Evolutionary conservation across 92 coral and sea anemone genomes (phyloP), one percentile per base, ranked within the genome.

Genomic region (Pocillopora grandis): DNA sequence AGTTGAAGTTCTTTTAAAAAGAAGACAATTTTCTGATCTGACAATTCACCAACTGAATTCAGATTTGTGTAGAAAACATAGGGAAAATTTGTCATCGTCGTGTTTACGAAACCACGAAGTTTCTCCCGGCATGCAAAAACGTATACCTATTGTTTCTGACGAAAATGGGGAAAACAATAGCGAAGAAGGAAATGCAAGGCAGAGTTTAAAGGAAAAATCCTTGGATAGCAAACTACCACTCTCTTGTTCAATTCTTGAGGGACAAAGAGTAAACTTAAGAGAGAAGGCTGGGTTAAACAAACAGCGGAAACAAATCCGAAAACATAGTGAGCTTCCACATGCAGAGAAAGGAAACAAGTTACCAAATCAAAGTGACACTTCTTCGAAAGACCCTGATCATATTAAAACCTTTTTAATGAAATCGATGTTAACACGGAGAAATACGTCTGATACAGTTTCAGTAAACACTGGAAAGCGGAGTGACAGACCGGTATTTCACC

Each of bases 401-500:
- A 12, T 58, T 56, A 58, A 65, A 57, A 84, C 17, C 58, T 14
- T 23, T 33, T 75, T 61, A 20, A 61, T 12, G 52, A 75, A 42
- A 14, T 58, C 66, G 35, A 48, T 42, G 48, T 55, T n/a, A 36
- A 72, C 56, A 23, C 67, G 57, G 75, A 62, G 75, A 15, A 66
- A 1, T 13, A 15, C 15, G 33, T 55, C 63, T 19, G 55, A 65
- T 12, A 13, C 48, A 76, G 48, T 31, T 75, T 56, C 74, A 11
- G 14, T 17, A 36, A 65, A 57, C 63, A 42, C 87, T 4, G 20
- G 67, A 17, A 84, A 76, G 58, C 57, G 33, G 75, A 66, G 5
- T 6, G 42, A 61, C 19, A 70, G 90, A 64, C 55, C 86, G 14
- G 61, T 75, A 18, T 80, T 87, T 63, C 86, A 55, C 60, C 75